Base-by-base conservation (phyloP, 2,797 vertebrate genomes). In the Poeciliopsis presidionis region DNA sequence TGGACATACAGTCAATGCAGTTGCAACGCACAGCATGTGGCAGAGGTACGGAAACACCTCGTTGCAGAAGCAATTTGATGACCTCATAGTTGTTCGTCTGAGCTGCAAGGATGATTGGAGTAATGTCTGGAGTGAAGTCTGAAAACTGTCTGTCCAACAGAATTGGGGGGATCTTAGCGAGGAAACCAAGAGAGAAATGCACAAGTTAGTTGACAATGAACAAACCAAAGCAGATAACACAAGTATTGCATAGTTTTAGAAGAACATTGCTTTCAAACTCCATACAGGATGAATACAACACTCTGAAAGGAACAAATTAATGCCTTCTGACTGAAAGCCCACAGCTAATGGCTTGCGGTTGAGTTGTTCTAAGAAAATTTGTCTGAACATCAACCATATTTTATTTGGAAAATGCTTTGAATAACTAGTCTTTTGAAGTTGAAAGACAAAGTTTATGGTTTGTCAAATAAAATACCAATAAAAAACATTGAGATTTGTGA, bases 31-130 rank as follows among this genome's bases (percentile, higher is more conserved):
- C 97, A 74, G 97, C 96, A 0, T 99, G 98, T 0, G 98, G 98
- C 90, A 97, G 95, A 11, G 98, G 98, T 76, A 99, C 95, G 0
- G 97, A 98, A 46, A 99, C 98, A 0, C 98, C 98, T 76, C 97
- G 97, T 93, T 98, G 98, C 46, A 99, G 95, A 2, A 99, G 95
- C 76, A 99, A 96, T 88, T 99, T 99, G 89, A 99, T 98, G 78
- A 99, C 97, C 91, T 99, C 97, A 0, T 99, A 99, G 92, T 99
- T 99, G 95, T 99, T 99, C 55, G 98, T 99, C 93, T 99, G 98
- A 47, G 98, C 98, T 28, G 98, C 98, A 77, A 99, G 93, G 91
- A 99, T 97, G 91, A 99, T 99, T 0, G 98, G 98, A 0, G 98
- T 99, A 78, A 99, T 98, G 92, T 99, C 98, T 0, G 98, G 98